Conservation (phyloP, 1,140 invertebrate genomes). For the Papilio xuthus region DNA sequence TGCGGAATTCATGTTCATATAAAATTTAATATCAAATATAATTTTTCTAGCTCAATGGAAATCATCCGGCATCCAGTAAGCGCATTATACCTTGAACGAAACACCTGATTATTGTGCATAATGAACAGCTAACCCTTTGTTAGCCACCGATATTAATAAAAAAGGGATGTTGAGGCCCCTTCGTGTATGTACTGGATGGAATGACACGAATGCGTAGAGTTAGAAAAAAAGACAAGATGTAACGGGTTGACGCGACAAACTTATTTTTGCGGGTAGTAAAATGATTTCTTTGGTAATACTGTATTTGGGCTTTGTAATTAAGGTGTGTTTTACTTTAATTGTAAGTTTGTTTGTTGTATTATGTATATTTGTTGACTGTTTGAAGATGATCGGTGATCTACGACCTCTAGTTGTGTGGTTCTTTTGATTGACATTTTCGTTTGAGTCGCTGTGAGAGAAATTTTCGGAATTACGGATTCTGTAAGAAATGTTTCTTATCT, state of each 20-base stretch:
- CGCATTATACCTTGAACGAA: conserved; percentile 71
- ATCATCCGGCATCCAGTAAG: conserved; percentile 43
- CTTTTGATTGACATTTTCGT: conserved; percentile 72
- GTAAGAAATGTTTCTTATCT: conserved; percentile 36
- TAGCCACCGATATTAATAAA: conserved; percentile 76
- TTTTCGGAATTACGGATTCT: conserved; percentile 62
- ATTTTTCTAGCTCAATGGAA: not conserved
- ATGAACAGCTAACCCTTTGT: conserved; percentile 76
- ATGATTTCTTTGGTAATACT: conserved; percentile 41
- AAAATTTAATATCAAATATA: conserved; percentile 6
- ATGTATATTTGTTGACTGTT: conserved; percentile 44
- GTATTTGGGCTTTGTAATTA: conserved; percentile 42
- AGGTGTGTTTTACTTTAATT: conserved; percentile 44
- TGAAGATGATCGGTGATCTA: conserved; percentile 70
- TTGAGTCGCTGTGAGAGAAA: conserved; percentile 67
- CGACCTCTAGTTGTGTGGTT: conserved; percentile 69
- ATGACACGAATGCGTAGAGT: conserved; percentile 72
- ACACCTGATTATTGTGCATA: conserved; percentile 78
- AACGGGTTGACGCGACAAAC: conserved; percentile 47
- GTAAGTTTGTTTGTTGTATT: conserved; percentile 40
- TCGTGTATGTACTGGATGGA: conserved; percentile 69
- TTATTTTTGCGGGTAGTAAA: conserved; percentile 39
- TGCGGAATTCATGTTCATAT: not conserved
- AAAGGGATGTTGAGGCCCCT: conserved; percentile 68
- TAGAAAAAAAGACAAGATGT: conserved; percentile 62